These are phyloP conservation scores for Arion vulgaris DNA, from an alignment of 1,140 invertebrate species.

Conservation along the genomic window DNA sequence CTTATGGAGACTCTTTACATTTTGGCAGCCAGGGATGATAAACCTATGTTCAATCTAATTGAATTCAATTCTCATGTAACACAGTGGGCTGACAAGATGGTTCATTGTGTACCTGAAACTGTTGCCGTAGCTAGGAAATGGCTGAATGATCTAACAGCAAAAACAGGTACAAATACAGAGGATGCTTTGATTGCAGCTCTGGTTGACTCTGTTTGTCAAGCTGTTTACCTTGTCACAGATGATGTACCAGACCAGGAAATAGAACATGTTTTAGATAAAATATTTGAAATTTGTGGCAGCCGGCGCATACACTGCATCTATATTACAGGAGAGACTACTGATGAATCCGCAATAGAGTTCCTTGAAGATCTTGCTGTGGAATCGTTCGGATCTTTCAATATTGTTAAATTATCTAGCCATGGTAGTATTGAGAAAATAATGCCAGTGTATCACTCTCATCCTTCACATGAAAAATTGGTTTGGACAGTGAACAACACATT, in stretches of 20 bases:
- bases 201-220: constrained; percentile 62
- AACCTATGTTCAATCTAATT: constrained; percentile 68
- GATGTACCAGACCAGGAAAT: constrained; percentile 71
- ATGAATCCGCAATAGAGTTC: constrained; percentile 66
- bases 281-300: constrained; percentile 51
- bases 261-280: constrained; percentile 67
- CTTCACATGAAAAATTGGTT: constrained; percentile 61
- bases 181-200: constrained; percentile 70
- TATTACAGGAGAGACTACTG: constrained; percentile 60
- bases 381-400: constrained; percentile 70
- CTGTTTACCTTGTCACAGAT: constrained; percentile 71
- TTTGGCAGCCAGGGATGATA: constrained; percentile 53
- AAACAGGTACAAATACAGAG: constrained; percentile 72
- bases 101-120: constrained; percentile 70
- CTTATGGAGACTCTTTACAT: constrained; percentile 66
- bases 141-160: constrained; percentile 66
- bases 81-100: constrained; percentile 72
- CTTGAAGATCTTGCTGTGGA: constrained; percentile 70
- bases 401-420: constrained; percentile 63
- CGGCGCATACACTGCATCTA: constrained; percentile 71
- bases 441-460: constrained; percentile 65
- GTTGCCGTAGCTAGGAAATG: constrained; percentile 68
- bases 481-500: constrained; percentile 62
- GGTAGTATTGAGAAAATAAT: constrained; percentile 69
- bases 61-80: constrained; percentile 71